Conservation (phyloP, 2,113 vertebrate genomes). For the Talpa occidentalis region DNA sequence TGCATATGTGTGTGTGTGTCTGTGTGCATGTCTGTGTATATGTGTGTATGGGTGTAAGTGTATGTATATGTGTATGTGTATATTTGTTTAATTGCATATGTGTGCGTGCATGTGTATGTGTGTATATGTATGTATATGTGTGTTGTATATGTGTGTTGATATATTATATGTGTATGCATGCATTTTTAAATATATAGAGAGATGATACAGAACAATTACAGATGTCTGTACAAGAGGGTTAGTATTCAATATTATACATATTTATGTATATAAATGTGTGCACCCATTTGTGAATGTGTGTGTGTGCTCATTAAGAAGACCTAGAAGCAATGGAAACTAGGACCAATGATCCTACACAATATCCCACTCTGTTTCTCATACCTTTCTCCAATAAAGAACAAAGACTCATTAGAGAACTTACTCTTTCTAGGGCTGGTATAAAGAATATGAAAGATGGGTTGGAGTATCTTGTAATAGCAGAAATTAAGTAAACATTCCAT, state of each 20-base stretch:
- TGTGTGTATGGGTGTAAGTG: too few relatives aligned
- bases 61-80: too few relatives aligned
- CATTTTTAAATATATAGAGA: background rate
- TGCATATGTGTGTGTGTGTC: too few relatives aligned
- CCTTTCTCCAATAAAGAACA: background rate
- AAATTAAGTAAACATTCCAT: background rate
- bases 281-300: too few relatives aligned
- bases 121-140: background rate
- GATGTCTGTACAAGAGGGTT: background rate
- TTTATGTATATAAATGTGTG: too few relatives aligned
- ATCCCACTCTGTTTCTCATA: background rate
- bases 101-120: too few relatives aligned
- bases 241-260: background rate
- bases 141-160: background rate
- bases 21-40: too few relatives aligned
- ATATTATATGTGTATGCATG: background rate
- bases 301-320: background rate
- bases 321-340: background rate
- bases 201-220: background rate
- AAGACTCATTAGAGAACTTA: background rate
- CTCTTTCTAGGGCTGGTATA: background rate
- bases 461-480: background rate
- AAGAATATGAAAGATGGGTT: background rate
- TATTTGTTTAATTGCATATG: too few relatives aligned
- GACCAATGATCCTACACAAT: background rate